A percentile compares a stretch with the other conserved stretches of the same genome.
phyloP scores from a whole-genome alignment of 2,888 invertebrate genomes.

The Apodemia duryi region DNA sequence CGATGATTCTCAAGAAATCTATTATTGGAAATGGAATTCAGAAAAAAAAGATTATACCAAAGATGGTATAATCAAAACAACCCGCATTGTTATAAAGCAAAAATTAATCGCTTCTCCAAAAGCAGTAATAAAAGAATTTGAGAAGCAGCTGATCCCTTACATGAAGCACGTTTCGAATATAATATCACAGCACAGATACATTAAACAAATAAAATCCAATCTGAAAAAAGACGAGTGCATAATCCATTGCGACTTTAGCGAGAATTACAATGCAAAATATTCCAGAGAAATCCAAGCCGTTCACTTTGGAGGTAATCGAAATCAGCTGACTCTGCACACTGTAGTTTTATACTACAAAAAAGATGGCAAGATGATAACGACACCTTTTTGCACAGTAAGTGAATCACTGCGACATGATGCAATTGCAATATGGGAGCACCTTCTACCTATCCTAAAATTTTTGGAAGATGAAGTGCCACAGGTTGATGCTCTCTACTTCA shows the following conservation, averaged over 20 bases:
- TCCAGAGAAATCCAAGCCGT: slow-evolving; percentile 9
- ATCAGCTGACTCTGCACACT: slow-evolving; percentile 9
- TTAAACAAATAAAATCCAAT: slow-evolving; percentile 2
- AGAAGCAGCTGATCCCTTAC: neutral
- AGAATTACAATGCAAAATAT: slow-evolving; percentile 10
- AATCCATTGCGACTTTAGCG: slow-evolving; percentile 13
- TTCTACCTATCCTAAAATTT: neutral
- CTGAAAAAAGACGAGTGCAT: neutral
- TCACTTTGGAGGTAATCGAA: slow-evolving; percentile 8
- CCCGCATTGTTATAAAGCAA: neutral
- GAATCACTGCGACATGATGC: neutral
- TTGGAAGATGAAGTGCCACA: slow-evolving; percentile 1
- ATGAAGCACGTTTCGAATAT: slow-evolving; percentile 1
- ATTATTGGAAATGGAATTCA: slow-evolving; percentile 3
- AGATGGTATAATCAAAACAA: slow-evolving; percentile 8
- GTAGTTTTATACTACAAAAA: slow-evolving; percentile 10
- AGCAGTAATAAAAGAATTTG: neutral
- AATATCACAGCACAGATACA: slow-evolving; percentile 4
- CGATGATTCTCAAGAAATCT: neutral
- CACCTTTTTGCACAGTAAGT: too few relatives aligned
- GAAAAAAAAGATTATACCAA: neutral
- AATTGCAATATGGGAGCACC: neutral
- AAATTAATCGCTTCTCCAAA: slow-evolving; percentile 7
- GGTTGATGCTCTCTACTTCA: neutral
- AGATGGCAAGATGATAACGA: neutral